Conservation (phyloP, 1,140 invertebrate species). For the Diuraphis noxia region DNA sequence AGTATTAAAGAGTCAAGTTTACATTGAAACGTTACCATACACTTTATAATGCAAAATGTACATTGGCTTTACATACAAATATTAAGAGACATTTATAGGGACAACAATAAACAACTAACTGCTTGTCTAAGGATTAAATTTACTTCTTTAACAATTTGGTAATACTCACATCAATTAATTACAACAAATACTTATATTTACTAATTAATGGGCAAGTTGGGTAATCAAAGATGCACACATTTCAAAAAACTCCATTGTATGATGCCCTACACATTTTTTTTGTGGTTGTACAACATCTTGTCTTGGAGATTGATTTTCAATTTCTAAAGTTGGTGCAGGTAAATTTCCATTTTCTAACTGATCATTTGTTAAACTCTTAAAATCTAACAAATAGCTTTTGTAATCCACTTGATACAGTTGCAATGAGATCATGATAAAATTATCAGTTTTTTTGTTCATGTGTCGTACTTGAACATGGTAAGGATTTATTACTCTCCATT, state of each 20-base stretch:
- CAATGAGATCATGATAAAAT: constrained; percentile 94
- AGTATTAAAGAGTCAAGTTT: no score
- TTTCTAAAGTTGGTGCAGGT: constrained; percentile 51
- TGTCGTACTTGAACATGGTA: constrained; percentile 90
- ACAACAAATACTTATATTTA: neutral
- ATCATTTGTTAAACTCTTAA: constrained; percentile 89
- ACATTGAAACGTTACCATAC: neutral
- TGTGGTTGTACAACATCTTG: constrained; percentile 60
- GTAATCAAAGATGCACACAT: constrained; percentile 99
- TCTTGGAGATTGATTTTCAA: constrained; percentile 37
- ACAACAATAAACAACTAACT: neutral
- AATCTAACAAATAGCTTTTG: constrained; percentile 95
- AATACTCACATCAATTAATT: neutral
- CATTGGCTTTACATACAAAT: neutral
- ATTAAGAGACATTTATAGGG: neutral
- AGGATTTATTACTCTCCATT: constrained; percentile 98
- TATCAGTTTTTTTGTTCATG: constrained; percentile 78
- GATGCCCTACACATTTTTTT: constrained; percentile 68
- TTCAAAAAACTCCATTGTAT: constrained; percentile 99
- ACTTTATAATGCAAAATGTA: neutral
- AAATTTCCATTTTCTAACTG: constrained; percentile 63
- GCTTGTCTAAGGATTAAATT: neutral
- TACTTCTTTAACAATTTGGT: neutral
- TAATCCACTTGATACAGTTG: constrained; percentile 99
- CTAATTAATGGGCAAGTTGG: constrained; percentile 82